phyloP scores from a whole-genome alignment of 92 coral and sea anemone species.

The Umimayanthus kanabou region DNA sequence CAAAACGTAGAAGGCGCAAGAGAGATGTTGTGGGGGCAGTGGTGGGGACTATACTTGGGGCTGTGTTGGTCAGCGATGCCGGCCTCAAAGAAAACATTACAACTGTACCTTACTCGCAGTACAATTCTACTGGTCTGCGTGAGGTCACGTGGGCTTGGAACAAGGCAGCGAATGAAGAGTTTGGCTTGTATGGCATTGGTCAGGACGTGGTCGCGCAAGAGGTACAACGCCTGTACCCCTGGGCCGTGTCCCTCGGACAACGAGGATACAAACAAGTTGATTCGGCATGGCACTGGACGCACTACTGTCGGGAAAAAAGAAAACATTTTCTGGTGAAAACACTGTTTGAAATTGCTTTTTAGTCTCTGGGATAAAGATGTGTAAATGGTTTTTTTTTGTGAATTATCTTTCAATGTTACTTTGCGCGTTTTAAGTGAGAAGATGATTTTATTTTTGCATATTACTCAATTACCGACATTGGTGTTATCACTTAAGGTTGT shows the following conservation, averaged over 20 bases:
- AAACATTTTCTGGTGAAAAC: not conserved
- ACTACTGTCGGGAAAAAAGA: not conserved
- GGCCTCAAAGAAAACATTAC: conserved; percentile 53
- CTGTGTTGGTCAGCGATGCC: conserved; percentile 38
- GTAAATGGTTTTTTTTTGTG: no score
- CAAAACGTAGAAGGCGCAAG: not conserved
- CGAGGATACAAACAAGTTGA: conserved; percentile 57
- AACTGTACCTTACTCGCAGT: conserved; percentile 47
- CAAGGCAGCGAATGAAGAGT: conserved; percentile 40
- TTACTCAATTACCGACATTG: no score
- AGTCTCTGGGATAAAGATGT: no score
- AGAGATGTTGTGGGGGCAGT: not conserved
- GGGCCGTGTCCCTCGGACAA: conserved; percentile 46
- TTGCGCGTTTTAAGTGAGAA: no score
- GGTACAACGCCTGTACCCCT: conserved; percentile 58
- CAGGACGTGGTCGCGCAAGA: conserved; percentile 72
- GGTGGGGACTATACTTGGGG: not conserved
- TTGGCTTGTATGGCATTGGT: conserved; percentile 54
- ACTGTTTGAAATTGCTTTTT: no score
- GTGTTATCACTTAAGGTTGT: no score
- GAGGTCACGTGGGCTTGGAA: conserved; percentile 75
- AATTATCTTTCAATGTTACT: no score
- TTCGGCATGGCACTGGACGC: conserved; percentile 33
- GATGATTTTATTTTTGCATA: no score
- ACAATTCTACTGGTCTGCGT: conserved; percentile 50